Percentiles rank a stretch among this genome's conserved stretches.
Evolutionary conservation across 2,113 vertebrate genomes (phyloP).

Genomic region (Burhinus oedicnemus): DNA sequence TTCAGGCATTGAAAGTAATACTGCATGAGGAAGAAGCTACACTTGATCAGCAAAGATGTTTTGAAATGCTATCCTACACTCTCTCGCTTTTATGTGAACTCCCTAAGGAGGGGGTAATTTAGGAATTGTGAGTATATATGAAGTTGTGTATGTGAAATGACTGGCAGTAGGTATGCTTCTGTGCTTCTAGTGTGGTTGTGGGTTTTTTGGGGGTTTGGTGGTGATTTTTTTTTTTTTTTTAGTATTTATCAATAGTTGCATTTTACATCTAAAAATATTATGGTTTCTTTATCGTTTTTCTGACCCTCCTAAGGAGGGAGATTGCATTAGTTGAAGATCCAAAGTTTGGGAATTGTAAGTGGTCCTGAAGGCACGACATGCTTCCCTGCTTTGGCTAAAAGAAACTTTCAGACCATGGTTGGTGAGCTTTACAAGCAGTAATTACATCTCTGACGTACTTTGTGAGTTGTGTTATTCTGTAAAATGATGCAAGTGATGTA

Average conservation of each 20-base stretch:
- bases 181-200: background rate
- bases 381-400: background rate
- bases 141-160: background rate
- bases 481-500: background rate
- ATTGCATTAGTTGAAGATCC: background rate
- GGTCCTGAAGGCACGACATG: background rate
- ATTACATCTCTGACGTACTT: background rate
- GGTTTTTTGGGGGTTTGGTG: background rate
- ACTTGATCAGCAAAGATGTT: background rate
- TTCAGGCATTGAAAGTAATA: background rate
- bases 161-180: background rate
- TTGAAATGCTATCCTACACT: background rate
- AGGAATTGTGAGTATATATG: background rate
- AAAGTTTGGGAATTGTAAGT: background rate
- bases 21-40: background rate
- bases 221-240: background rate
- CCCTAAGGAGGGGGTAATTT: background rate
- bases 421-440: background rate
- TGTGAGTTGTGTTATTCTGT: background rate
- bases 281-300: background rate
- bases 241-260: background rate
- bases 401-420: background rate
- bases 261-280: background rate
- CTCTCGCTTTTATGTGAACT: accelerated
- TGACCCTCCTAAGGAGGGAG: background rate